Conservation (phyloP, 2,797 vertebrate species). For the Bucorvus abyssinicus region DNA sequence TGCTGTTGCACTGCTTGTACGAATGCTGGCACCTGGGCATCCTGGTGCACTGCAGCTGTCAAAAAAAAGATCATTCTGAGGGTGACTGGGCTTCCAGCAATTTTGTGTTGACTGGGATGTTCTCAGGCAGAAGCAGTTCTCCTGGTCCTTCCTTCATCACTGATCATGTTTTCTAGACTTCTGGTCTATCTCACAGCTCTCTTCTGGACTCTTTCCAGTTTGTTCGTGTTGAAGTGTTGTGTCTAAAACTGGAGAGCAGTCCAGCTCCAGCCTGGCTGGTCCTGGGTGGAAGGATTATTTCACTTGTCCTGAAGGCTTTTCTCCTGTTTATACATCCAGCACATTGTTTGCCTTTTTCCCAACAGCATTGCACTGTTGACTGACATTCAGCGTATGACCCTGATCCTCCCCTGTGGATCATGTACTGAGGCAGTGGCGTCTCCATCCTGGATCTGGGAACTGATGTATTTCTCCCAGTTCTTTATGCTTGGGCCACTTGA, state of each 20-base stretch:
- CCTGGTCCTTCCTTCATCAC: background rate
- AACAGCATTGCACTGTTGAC: background rate
- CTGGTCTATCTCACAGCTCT: background rate
- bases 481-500: background rate
- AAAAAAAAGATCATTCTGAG: background rate
- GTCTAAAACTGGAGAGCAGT: background rate
- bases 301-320: background rate
- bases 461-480: background rate
- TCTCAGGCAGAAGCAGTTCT: background rate
- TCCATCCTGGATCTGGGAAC: background rate
- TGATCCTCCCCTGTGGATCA: background rate
- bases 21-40: background rate
- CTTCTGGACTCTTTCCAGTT: background rate
- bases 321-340: background rate
- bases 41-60: background rate
- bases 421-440: accelerated
- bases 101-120: background rate
- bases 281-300: background rate
- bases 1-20: background rate
- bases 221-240: background rate
- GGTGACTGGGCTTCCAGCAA: background rate
- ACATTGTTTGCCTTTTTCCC: background rate
- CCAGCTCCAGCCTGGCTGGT: background rate
- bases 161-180: background rate
- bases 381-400: background rate